These are phyloP conservation scores for Gallinago undulata DNA, from an alignment of 2,113 vertebrate genomes.

Conservation along the genomic window DNA sequence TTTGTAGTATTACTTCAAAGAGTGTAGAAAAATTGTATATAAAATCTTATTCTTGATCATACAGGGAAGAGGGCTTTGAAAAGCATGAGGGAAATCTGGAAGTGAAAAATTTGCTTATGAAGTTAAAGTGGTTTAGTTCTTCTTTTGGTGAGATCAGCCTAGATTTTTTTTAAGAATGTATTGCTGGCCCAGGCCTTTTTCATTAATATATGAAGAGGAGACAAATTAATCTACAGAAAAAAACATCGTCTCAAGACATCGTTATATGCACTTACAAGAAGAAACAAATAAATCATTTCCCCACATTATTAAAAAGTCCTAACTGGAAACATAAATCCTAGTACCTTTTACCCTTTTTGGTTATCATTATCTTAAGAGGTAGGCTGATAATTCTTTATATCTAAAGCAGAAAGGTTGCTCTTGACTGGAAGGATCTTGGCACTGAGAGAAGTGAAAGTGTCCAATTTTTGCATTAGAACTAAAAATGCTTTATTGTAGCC, in stretches of 20 bases:
- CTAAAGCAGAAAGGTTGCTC: background rate
- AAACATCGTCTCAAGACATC: background rate
- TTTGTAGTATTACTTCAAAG: background rate
- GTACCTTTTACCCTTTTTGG: slow-evolving; percentile 3
- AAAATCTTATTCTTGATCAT: background rate
- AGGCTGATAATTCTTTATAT: slow-evolving; percentile 8
- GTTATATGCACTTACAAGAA: background rate
- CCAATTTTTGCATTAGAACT: slow-evolving; percentile 35
- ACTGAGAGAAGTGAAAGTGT: background rate
- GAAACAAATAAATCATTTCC: slow-evolving; percentile 43
- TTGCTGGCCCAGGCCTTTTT: background rate
- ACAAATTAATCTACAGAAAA: background rate
- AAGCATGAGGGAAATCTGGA: background rate
- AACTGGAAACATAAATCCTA: slow-evolving; percentile 48
- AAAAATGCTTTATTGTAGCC: background rate
- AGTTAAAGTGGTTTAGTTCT: background rate
- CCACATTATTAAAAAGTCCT: slow-evolving; percentile 33
- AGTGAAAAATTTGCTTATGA: background rate
- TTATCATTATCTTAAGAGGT: slow-evolving; percentile 46
- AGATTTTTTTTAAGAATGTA: background rate
- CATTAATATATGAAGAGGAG: background rate
- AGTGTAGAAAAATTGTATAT: fast-evolving
- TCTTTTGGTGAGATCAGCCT: background rate
- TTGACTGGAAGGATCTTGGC: slow-evolving; percentile 22
- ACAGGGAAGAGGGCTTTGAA: background rate